These are phyloP conservation scores for Listrodromus nycthemerus DNA, from an alignment of 2,888 invertebrate species.

Conservation along the genomic window DNA sequence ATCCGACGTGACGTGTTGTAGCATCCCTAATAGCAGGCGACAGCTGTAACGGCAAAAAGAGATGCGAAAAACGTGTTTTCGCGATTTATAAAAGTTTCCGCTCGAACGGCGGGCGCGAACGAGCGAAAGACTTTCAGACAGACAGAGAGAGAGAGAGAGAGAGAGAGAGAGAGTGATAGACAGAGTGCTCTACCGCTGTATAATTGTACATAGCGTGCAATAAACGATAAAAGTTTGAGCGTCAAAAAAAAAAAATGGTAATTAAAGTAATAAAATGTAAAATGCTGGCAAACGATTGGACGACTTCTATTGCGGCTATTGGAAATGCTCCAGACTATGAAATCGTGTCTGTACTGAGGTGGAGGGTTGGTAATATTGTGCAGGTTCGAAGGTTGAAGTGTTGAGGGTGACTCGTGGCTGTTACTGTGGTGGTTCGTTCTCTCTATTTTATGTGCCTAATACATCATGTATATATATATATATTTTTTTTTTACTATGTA, in stretches of 20 bases:
- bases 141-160: conserved; percentile 1
- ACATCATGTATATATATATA: conserved; percentile 43
- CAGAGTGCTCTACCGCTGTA: neutral
- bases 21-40: conserved; percentile 19
- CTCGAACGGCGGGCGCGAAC: conserved; percentile 14
- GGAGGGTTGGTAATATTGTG: conserved; percentile 36
- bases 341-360: conserved; percentile 15
- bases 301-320: conserved; percentile 37
- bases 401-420: conserved; percentile 21
- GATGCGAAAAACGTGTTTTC: conserved; percentile 29
- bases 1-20: conserved; percentile 15
- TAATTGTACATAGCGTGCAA: neutral
- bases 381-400: conserved; percentile 33
- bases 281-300: conserved; percentile 59
- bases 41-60: conserved; percentile 36
- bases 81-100: conserved; percentile 48
- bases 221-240: neutral
- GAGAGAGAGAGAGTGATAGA: no score
- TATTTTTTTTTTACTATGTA: conserved; percentile 22
- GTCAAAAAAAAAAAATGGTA: neutral
- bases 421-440: conserved; percentile 43
- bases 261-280: neutral
- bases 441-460: conserved; percentile 25
- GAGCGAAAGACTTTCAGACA: conserved; percentile 24
- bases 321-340: conserved; percentile 15